Evolutionary conservation across 2,888 invertebrate genomes (phyloP).

Genomic region (Synergus japonicus): DNA sequence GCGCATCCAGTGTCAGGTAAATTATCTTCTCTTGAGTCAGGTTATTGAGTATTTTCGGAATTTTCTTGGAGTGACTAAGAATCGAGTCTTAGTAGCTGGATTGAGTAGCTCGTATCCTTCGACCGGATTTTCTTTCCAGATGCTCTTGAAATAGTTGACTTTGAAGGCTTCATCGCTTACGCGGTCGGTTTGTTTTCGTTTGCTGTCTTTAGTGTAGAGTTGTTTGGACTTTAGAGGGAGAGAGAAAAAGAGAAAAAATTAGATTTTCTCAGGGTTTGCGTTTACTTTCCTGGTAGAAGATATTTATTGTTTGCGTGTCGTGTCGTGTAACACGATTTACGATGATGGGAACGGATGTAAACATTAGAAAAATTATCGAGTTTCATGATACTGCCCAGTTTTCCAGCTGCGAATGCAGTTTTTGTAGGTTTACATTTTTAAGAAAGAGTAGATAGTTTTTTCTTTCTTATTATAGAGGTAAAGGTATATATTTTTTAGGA

Average conservation of each 20-base stretch:
- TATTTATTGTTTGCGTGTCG: conserved; percentile 32
- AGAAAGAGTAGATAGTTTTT: background rate
- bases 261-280: background rate
- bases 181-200: conserved; percentile 20
- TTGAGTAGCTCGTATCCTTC: conserved; percentile 3
- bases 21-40: conserved; percentile 13
- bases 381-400: background rate
- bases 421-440: background rate
- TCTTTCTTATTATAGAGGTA: background rate
- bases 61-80: background rate
- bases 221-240: background rate
- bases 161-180: conserved; percentile 8
- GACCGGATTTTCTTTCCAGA: conserved; percentile 24
- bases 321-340: background rate
- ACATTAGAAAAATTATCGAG: background rate
- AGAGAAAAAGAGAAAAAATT: background rate
- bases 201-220: background rate
- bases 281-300: conserved; percentile 3
- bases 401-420: background rate
- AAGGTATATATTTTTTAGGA: background rate
- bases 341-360: conserved; percentile 19
- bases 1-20: conserved; percentile 68
- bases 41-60: background rate
- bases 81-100: background rate
- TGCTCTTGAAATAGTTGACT: conserved; percentile 34